These are phyloP conservation scores for Menura novaehollandiae DNA, from an alignment of 2,113 vertebrate genomes.

Conservation along the genomic window DNA sequence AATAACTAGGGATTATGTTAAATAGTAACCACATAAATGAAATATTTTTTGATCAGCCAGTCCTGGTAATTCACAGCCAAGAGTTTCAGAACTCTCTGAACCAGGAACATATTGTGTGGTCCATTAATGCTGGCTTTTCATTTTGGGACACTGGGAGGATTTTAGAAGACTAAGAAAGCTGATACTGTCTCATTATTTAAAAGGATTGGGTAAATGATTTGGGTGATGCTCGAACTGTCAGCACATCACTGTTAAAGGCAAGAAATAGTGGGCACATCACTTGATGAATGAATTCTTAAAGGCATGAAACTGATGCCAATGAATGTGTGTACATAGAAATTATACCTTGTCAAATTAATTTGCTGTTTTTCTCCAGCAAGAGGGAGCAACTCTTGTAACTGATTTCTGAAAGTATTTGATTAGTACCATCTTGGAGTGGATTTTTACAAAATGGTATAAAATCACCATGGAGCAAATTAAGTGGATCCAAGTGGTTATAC, in stretches of 20 bases:
- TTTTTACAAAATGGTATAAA: neutral
- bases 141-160: neutral
- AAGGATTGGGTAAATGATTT: neutral
- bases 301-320: neutral
- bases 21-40: neutral
- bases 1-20: neutral
- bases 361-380: neutral
- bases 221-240: neutral
- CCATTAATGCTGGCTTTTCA: neutral
- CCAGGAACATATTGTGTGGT: rapidly evolving
- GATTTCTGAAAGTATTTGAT: neutral
- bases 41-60: neutral
- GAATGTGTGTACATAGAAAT: neutral
- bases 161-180: neutral
- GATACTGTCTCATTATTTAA: neutral
- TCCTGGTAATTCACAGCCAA: neutral
- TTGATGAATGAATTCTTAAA: neutral
- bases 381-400: neutral
- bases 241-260: neutral
- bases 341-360: neutral
- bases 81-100: neutral
- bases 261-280: neutral
- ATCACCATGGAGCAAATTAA: neutral
- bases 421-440: neutral
- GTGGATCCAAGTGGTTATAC: neutral